These are phyloP conservation scores for Tenrec ecaudatus DNA, from an alignment of 2,113 vertebrate species.

Conservation along the genomic window DNA sequence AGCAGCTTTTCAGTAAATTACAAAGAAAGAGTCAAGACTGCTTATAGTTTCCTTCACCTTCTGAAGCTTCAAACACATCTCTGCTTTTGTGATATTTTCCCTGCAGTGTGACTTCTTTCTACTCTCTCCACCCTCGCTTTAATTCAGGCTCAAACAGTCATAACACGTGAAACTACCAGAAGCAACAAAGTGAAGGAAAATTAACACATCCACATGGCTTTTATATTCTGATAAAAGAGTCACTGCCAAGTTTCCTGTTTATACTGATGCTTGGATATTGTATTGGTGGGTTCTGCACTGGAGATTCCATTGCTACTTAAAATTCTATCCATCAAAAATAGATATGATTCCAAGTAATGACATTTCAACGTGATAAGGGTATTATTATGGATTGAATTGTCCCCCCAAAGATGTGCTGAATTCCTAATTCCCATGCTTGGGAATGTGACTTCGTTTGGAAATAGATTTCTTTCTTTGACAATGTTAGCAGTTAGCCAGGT, in stretches of 20 bases:
- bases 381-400: neutral
- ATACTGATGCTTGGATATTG: no score
- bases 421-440: neutral
- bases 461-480: neutral
- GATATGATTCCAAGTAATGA: slow-evolving; percentile 30
- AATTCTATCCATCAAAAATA: neutral
- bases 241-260: no score
- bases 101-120: slow-evolving; percentile 43
- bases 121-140: slow-evolving; percentile 29
- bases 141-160: slow-evolving; percentile 59
- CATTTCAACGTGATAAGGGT: neutral
- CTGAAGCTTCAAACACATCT: slow-evolving; percentile 18
- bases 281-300: neutral
- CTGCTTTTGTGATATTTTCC: slow-evolving; percentile 39
- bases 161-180: slow-evolving; percentile 53
- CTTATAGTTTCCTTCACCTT: neutral
- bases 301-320: no score
- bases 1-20: slow-evolving; percentile 62
- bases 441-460: neutral
- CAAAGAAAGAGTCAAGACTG: slow-evolving; percentile 61
- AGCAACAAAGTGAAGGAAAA: slow-evolving; percentile 47
- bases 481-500: neutral
- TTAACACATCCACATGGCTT: no score
- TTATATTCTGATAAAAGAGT: no score
- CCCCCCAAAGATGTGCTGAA: neutral